These are phyloP conservation scores for Cranoglanis bouderius DNA, from an alignment of 2,113 vertebrate species.

Conservation along the genomic window DNA sequence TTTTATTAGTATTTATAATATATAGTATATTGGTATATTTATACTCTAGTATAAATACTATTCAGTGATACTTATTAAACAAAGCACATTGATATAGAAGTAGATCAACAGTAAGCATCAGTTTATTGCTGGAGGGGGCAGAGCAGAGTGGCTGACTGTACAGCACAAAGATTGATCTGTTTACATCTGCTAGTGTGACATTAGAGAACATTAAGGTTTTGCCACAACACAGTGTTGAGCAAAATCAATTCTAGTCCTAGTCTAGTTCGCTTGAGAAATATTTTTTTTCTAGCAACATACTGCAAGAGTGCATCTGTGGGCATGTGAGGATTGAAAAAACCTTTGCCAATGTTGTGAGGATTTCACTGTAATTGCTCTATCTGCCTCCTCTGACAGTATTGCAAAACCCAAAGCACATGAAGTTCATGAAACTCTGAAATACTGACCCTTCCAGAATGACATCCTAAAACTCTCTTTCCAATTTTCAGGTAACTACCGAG, in stretches of 20 bases:
- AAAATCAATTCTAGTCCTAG: not conserved
- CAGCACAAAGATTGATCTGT: not conserved
- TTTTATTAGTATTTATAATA: too few species aligned
- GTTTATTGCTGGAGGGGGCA: not conserved
- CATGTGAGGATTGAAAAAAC: not conserved
- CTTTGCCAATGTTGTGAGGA: not conserved
- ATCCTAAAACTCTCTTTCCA: not conserved
- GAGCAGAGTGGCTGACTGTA: not conserved
- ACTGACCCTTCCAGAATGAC: not conserved
- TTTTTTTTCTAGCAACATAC: not conserved
- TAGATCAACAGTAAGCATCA: not conserved
- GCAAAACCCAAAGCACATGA: not conserved
- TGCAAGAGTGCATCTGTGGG: not conserved
- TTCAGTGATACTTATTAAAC: not conserved
- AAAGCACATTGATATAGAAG: not conserved
- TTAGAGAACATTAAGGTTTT: not conserved
- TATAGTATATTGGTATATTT: too few species aligned
- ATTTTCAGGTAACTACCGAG: not conserved
- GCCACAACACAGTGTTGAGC: not conserved
- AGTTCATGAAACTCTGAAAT: not conserved
- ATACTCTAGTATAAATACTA: not conserved
- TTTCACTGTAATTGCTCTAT: not conserved
- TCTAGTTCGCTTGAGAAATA: not conserved
- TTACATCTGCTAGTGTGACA: too few species aligned
- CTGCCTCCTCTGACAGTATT: not conserved